Base-by-base conservation (phyloP, 2,113 vertebrate genomes). In the Bujurquina vittata region DNA sequence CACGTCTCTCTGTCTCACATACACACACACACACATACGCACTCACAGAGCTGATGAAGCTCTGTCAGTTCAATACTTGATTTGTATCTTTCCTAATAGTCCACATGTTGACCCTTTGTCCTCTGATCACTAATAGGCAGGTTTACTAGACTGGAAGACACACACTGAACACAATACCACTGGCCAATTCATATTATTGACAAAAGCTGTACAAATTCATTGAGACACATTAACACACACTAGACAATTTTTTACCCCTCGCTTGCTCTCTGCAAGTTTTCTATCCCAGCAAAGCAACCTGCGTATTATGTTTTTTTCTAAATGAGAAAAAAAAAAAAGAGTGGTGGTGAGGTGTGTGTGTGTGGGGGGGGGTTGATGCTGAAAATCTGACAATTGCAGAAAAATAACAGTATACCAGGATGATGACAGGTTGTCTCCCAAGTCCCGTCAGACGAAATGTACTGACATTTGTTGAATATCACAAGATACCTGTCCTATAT, bases 41-140 rank as follows among this genome's bases (percentile, higher is more conserved):
- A 79, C 52, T 62, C 65, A 84, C 35, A 63, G 17, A 72, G 74
- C 40, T 81, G 73, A 91, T 87, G 79, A 75, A 86, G 43, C 61
- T 56, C 67, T 17, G 33, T 86, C 49, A 87, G 90, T 87, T 93
- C 90, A 88, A 92, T 93, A 93, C 79, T 92, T 93, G 91, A 94
- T 93, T 91, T 91, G 84, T 90, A 84, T 87, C 81, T 86, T 69
- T 80, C 31, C 61, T 92, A 86, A 90, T 84, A 88, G 79, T 43
- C 17, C 57, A 63, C 67, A 77, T 57, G 58, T 83, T 79, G 40
- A 88, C 84, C 87, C 77, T 74, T 56, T 83, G 85, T 84, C 83
- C 65, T 91, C 79, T 80, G 49, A 86, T 46, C 80, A 84, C 65
- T 60, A 63, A 84, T 29, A 73, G 80, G 87, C 63, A 52, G 57